A percentile compares a stretch with the other conserved stretches of the same genome.
Evolutionary conservation across 1,140 invertebrate species (phyloP).

Genomic region (Drosophila equinoxialis): DNA sequence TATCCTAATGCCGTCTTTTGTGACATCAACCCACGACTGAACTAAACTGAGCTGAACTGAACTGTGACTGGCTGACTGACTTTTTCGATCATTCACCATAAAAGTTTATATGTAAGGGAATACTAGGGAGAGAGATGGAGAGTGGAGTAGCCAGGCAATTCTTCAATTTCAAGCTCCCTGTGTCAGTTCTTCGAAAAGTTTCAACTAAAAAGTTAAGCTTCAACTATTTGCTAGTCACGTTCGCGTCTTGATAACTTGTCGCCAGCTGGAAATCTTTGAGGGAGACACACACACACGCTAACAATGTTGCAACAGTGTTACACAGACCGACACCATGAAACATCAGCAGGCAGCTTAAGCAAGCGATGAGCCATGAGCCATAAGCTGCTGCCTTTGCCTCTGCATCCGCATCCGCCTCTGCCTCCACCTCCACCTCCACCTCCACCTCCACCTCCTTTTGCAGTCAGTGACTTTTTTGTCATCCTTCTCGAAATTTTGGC

Average conservation of each 20-base stretch:
- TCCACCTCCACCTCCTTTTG: too few relatives aligned
- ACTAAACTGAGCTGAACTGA: too few relatives aligned
- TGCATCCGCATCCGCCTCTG: not conserved
- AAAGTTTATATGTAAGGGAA: slow-evolving; percentile 6
- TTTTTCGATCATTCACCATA: slow-evolving; percentile 9
- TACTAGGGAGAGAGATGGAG: not conserved
- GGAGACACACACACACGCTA: slow-evolving; percentile 25
- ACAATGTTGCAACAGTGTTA: slow-evolving; percentile 74
- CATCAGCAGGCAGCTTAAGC: slow-evolving; percentile 31
- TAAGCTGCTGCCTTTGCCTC: not conserved
- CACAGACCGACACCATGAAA: slow-evolving; percentile 16
- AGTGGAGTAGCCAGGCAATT: slow-evolving; percentile 4
- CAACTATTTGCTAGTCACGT: slow-evolving; percentile 78
- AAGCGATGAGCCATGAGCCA: slow-evolving; percentile 19
- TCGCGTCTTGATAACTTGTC: slow-evolving; percentile 78
- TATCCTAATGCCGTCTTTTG: not conserved
- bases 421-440: not conserved
- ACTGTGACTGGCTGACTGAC: not conserved
- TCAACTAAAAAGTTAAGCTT: slow-evolving; percentile 64
- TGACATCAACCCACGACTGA: too few relatives aligned
- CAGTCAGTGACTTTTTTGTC: slow-evolving; percentile 12
- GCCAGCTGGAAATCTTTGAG: slow-evolving; percentile 76
- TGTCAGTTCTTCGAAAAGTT: slow-evolving; percentile 42
- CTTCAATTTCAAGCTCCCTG: slow-evolving; percentile 5
- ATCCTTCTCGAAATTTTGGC: slow-evolving; percentile 5